Base-by-base conservation (phyloP, 2,888 invertebrate species). In the Pseudococcus longispinus region DNA sequence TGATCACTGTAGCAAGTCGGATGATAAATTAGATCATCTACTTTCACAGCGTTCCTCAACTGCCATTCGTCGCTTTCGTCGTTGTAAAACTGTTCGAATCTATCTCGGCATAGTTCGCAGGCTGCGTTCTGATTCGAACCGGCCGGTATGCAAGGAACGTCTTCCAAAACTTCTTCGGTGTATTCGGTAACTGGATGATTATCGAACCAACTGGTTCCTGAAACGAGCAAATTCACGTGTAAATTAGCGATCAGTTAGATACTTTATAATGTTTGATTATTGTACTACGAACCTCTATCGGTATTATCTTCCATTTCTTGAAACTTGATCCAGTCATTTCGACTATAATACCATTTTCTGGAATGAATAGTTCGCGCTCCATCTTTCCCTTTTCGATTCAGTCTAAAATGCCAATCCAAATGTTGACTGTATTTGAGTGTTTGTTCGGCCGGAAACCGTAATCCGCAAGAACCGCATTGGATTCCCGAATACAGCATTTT, bases 51-150 rank as follows among this genome's bases (percentile, higher is more conserved):
- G 90, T 96, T 95, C 88, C 95, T 92, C 42, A 99, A 92, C 90
- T 98, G 97, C 99, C 99, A 99, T 90, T 97, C 98, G 91, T 99
- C 99, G 89, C 95, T 94, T 89, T 99, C 99, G 91, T 99, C 97
- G 91, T 98, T 96, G 92, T 96, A 99, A 92, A 97, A 98, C 91
- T 97, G 96, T 89, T 97, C 96, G 92, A 99, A 98, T 88, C 93
- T 93, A 92, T 99, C 99, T 18, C 95, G 94, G 91, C 99, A 99
- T 85, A 98, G 95, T 88, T 95, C 95, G 91, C 99, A 99, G 74
- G 92, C 91, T 84, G 93, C 93, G 89, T 94, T 93, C 11, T 93
- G 93, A 88, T 94, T 93, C 60, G 93, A 92, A 87, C 93, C 93
- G 0, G 95, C 95, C 9, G 95, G 93, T 88, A 96, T 95, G 89